Evolutionary conservation across 2,797 vertebrate genomes (phyloP).

Genomic region (Syndactyla subalaris): DNA sequence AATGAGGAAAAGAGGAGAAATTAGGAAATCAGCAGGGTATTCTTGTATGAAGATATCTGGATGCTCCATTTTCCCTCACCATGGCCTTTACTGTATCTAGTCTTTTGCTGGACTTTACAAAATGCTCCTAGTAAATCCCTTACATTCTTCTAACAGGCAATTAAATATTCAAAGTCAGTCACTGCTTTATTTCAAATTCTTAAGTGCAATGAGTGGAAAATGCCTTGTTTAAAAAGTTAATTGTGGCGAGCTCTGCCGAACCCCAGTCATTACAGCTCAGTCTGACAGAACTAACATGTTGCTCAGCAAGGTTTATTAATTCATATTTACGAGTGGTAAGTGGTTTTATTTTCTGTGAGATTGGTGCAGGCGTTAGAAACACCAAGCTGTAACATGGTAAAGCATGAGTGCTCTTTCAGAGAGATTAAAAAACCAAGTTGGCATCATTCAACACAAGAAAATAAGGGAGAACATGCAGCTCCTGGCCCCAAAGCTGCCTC

Average conservation of each 20-base stretch:
- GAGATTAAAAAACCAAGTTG: conserved; percentile 15
- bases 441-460: neutral
- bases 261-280: neutral
- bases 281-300: neutral
- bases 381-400: neutral
- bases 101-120: neutral
- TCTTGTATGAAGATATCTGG: neutral
- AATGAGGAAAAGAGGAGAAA: neutral
- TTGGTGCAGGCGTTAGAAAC: neutral
- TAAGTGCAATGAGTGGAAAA: conserved; percentile 35
- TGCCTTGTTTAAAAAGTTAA: conserved; percentile 37
- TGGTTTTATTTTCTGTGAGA: conserved; percentile 20
- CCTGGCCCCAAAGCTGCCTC: neutral
- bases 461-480: neutral
- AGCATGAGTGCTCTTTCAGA: neutral
- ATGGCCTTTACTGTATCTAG: neutral
- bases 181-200: conserved; percentile 11
- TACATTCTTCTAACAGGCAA: neutral
- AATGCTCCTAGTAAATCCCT: neutral
- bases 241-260: neutral
- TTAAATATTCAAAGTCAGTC: conserved; percentile 42
- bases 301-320: conserved; percentile 33
- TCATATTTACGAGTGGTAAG: neutral
- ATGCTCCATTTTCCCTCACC: neutral
- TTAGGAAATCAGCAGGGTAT: neutral